These are phyloP conservation scores for Argyra leucocephala DNA, from an alignment of 2,888 invertebrate genomes.

Conservation along the genomic window DNA sequence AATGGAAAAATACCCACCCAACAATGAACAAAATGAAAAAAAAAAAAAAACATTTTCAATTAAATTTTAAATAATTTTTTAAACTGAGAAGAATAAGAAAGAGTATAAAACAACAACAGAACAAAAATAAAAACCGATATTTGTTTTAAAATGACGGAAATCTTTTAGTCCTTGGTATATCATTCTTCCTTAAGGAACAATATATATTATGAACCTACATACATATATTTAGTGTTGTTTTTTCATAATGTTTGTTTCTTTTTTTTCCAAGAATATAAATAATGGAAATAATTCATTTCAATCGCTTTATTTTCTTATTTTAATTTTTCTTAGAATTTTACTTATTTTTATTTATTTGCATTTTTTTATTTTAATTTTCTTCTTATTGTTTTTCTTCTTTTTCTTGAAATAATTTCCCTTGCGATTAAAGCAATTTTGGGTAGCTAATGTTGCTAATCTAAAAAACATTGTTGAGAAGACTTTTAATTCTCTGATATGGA, in stretches of 20 bases:
- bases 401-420: conserved; percentile 7
- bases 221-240: neutral
- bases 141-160: neutral
- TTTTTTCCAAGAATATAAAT: neutral
- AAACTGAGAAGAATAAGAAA: too few relatives aligned
- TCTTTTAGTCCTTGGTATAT: neutral
- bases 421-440: conserved; percentile 5
- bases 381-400: neutral
- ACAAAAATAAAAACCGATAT: too few relatives aligned
- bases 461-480: neutral
- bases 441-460: conserved; percentile 1
- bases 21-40: too few relatives aligned
- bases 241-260: neutral
- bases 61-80: too few relatives aligned
- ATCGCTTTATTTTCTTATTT: neutral
- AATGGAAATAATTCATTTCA: conserved; percentile 4
- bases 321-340: neutral
- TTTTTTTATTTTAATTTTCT: neutral
- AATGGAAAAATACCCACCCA: too few relatives aligned
- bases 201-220: neutral
- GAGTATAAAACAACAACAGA: too few relatives aligned
- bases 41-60: too few relatives aligned
- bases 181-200: neutral
- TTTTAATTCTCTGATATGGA: too few relatives aligned
- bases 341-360: too few relatives aligned